Evolutionary conservation across 2,113 vertebrate species (phyloP).

Genomic region (Sebastes fasciatus): DNA sequence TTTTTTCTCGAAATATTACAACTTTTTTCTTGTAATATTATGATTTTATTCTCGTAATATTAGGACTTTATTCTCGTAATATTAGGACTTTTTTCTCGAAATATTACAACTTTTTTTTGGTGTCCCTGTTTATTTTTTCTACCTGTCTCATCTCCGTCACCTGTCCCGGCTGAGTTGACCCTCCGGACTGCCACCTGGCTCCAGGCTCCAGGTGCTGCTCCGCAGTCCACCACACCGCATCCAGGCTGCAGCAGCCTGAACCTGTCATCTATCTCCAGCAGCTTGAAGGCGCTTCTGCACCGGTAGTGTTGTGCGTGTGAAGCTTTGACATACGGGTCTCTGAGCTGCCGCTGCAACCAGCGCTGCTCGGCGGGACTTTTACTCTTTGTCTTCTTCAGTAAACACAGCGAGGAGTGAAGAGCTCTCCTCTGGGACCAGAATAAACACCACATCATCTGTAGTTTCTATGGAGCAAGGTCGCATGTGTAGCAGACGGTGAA

Average conservation of each 20-base stretch:
- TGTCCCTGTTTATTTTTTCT: background rate
- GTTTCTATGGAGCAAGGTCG: background rate
- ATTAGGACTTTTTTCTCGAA: no score
- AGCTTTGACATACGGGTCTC: slow-evolving; percentile 93
- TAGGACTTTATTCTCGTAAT: no score
- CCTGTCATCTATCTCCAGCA: slow-evolving; percentile 90
- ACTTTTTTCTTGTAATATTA: no score
- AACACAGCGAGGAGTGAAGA: slow-evolving; percentile 75
- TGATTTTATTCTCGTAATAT: no score
- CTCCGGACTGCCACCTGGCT: slow-evolving; percentile 92
- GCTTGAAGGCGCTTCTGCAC: slow-evolving; percentile 95
- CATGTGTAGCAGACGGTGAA: fast-evolving
- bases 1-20: no score
- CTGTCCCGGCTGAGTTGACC: slow-evolving; percentile 89
- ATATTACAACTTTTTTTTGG: background rate
- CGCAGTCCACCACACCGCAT: slow-evolving; percentile 90
- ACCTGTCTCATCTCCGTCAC: slow-evolving; percentile 78
- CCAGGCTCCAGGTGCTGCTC: slow-evolving; percentile 95
- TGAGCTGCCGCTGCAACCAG: slow-evolving; percentile 89
- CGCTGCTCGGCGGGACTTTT: slow-evolving; percentile 83
- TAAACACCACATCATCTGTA: slow-evolving; percentile 43
- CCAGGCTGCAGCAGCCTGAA: slow-evolving; percentile 87
- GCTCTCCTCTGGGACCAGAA: slow-evolving; percentile 28
- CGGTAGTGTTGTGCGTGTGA: slow-evolving; percentile 86
- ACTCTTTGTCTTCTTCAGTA: slow-evolving; percentile 75